Evolutionary conservation across 2,797 vertebrate species (phyloP), one percentile per base, ranked within the genome.

Genomic region (Clangula hyemalis): DNA sequence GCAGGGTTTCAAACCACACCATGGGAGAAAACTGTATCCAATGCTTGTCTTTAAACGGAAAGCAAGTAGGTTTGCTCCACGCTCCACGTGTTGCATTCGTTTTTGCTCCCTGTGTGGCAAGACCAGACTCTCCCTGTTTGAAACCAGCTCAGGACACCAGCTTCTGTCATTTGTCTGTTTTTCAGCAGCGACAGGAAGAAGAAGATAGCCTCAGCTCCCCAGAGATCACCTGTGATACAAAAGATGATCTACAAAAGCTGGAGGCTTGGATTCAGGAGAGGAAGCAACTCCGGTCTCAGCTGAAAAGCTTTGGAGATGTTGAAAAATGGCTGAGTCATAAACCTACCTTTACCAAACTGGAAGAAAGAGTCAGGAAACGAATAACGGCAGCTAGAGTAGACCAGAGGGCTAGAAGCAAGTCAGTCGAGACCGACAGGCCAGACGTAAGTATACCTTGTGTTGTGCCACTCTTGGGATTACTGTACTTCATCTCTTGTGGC

Each of bases 291-390:
- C 94, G 80, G 77, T 11, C 36, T 30, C 72, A 96, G 17, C 89
- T 98, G 34, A 95, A 98, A 27, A 66, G 92, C 3, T 60, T 97
- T 4, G 95, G 93, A 2, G 47, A 97, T 16, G 2, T 96, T 20
- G 65, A 90, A 38, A 89, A 16, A 47, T 98, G 98, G 98, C 58
- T 98, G 24, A 32, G 30, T 6, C 79, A 70, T 22, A 98, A 98
- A 66, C 83, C 96, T 20, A 43, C 24, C 5, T 38, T 75, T 34
- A 97, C 81, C 1, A 39, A 56, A 2, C 89, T 87, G 7, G 98
- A 98, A 73, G 8, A 58, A 64, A 78, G 39, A 22, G 76, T 91
- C 57, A 43, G 92, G 64, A 11, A 53, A 4, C 61, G 34, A 77
- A 80, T 93, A 43, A 56, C 12, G 32, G 15, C 62, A 28, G 3